Percentiles rank a stretch among this genome's conserved stretches.
phyloP scores from a whole-genome alignment of 2,113 vertebrate genomes.

The Harpagus bidentatus region DNA sequence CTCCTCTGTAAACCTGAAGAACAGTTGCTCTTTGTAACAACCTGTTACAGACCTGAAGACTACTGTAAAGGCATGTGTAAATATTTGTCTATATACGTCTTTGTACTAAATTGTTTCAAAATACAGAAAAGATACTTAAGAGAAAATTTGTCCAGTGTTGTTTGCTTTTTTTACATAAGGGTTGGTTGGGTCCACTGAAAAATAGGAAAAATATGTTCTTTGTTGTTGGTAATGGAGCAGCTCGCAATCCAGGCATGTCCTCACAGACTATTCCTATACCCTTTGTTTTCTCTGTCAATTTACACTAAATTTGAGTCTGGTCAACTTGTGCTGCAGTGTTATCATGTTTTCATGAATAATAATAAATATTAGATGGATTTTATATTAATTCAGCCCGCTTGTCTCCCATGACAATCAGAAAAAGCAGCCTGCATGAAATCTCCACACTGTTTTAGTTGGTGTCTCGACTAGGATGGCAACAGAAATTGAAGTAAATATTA shows the following conservation, averaged over 20 bases:
- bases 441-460: fast-evolving
- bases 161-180: not conserved
- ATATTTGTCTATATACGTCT: not conserved
- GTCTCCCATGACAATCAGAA: not conserved
- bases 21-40: not conserved
- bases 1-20: not conserved
- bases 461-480: not conserved
- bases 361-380: not conserved
- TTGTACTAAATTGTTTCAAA: not conserved
- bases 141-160: not conserved
- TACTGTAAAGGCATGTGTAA: not conserved
- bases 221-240: not conserved
- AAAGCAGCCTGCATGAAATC: not conserved
- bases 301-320: not conserved
- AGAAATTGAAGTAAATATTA: not conserved
- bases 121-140: not conserved
- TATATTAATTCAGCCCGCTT: not conserved
- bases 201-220: not conserved
- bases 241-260: not conserved
- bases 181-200: not conserved
- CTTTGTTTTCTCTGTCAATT: not conserved
- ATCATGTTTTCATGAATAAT: not conserved
- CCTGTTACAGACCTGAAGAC: not conserved
- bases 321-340: not conserved
- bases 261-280: not conserved